Percentiles rank a stretch among this genome's conserved stretches.
phyloP scores from a whole-genome alignment of 2,888 invertebrate species.

The Patella ulyssiponensis region DNA sequence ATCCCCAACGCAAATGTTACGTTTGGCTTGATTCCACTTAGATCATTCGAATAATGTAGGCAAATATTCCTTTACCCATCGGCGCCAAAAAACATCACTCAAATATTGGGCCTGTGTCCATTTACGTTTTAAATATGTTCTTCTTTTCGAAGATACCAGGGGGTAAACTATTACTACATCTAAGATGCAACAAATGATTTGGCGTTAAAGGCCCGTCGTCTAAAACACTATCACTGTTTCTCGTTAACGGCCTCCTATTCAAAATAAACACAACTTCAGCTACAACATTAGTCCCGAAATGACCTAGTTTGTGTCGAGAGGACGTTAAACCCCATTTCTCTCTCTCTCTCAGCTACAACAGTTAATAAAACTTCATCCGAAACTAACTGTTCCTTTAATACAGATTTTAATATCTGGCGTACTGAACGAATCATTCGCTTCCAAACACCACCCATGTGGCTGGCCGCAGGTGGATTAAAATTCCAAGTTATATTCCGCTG shows the following conservation, averaged over 20 bases:
- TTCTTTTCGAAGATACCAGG: slow-evolving; percentile 23
- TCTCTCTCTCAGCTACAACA: no score
- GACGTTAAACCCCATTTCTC: no score
- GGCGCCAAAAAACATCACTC: background rate
- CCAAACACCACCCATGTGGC: no score
- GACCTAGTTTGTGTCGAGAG: no score
- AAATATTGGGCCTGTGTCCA: background rate
- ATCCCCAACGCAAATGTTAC: background rate
- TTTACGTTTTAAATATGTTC: slow-evolving; percentile 4
- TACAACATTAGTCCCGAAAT: no score
- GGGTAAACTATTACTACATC: slow-evolving; percentile 17
- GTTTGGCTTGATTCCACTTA: background rate
- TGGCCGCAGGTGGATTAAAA: slow-evolving; percentile 39
- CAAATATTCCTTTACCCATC: background rate
- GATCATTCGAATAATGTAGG: background rate
- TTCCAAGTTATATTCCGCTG: slow-evolving; percentile 25
- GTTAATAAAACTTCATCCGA: slow-evolving; percentile 36
- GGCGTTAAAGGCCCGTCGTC: slow-evolving; percentile 48
- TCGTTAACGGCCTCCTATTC: slow-evolving; percentile 35
- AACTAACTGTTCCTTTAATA: slow-evolving; percentile 4
- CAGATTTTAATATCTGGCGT: slow-evolving; percentile 26
- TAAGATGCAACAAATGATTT: slow-evolving; percentile 58
- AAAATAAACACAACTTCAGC: slow-evolving; percentile 33
- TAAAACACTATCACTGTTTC: slow-evolving; percentile 15
- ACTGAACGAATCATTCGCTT: slow-evolving; percentile 37